Base-by-base conservation (phyloP, 2,888 invertebrate genomes). In the Pemphredon lugubris region DNA sequence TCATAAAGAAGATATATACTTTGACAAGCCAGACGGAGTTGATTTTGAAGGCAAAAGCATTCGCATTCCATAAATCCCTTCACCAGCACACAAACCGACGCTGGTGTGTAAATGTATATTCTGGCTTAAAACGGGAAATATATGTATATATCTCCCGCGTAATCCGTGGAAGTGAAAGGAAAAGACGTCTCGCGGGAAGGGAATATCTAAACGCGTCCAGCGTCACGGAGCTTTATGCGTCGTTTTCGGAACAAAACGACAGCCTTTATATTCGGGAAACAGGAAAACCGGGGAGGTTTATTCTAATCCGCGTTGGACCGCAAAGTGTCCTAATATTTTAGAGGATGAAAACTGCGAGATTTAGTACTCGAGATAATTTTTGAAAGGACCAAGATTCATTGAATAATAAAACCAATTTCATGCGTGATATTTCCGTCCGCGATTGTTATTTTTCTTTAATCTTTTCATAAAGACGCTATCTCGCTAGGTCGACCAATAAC, bases 301-400 rank as follows among this genome's bases (percentile, higher is more conserved):
- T 61, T 57, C 45, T 57, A 70, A 83, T 85, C 84, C 84, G 81
- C 82, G 60, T 80, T 67, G 72, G 78, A 82, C 82, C 78, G 39
- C 53, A 16, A 51, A 70, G 73, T 71, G 74, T 76, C 79, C 81
- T 79, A 84, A 86, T 83, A 83, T 83, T 83, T 84, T 80, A 83
- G 68, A 59, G 13, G 67, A 76, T 79, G 84, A 84, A 84, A 81
- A 70, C 66, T 77, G 77, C 84, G 84, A 20, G 30, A 51, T 9
- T 37, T 13, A 7, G 3, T 26, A 26, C 26, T 26, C 26, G 26
- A 26, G 7, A 26, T 7, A 7, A 26, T 26, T 7, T 26, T 26
- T 26, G 26, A 26, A 26, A 26, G 7, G 7, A 3, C 26, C n/a
- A n/a, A n/a, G n/a, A n/a, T n/a, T n/a, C n/a, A n/a, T n/a, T n/a